Evolutionary conservation across 2,797 vertebrate genomes (phyloP).

Genomic region (Spheniscus humboldti): DNA sequence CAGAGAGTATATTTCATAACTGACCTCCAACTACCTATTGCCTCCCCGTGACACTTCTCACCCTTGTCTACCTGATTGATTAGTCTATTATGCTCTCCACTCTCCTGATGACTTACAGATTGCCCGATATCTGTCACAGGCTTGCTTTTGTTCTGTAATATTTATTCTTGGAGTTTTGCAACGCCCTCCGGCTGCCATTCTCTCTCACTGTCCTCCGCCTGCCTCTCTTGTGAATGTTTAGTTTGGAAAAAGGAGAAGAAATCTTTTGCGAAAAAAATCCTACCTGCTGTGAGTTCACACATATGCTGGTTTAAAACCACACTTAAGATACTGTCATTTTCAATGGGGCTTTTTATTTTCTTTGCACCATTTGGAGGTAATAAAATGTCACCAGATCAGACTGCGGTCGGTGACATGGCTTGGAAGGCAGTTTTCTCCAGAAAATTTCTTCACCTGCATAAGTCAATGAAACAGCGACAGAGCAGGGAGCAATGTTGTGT

Average conservation of each 20-base stretch:
- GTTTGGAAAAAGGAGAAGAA: background rate
- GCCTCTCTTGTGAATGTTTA: background rate
- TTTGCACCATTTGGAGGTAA: background rate
- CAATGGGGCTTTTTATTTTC: conserved; percentile 14
- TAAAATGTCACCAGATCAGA: background rate
- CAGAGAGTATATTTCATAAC: conserved; percentile 24
- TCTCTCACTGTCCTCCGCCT: background rate
- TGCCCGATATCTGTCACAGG: background rate
- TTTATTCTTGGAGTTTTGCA: conserved; percentile 18
- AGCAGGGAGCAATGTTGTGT: background rate
- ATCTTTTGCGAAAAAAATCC: background rate
- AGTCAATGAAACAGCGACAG: background rate
- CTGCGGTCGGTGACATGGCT: background rate
- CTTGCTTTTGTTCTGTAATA: conserved; percentile 1
- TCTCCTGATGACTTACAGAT: conserved; percentile 35
- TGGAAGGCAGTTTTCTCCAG: background rate
- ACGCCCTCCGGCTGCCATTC: background rate
- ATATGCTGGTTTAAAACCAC: background rate
- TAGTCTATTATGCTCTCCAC: conserved; percentile 15
- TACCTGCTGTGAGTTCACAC: background rate
- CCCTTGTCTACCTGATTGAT: conserved; percentile 58
- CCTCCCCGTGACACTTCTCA: conserved; percentile 7
- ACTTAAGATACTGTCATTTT: background rate
- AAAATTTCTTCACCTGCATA: background rate
- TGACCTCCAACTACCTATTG: conserved; percentile 44